Evolutionary conservation across 2,888 invertebrate genomes (phyloP).

Genomic region (Lycocerus yunnanus): DNA sequence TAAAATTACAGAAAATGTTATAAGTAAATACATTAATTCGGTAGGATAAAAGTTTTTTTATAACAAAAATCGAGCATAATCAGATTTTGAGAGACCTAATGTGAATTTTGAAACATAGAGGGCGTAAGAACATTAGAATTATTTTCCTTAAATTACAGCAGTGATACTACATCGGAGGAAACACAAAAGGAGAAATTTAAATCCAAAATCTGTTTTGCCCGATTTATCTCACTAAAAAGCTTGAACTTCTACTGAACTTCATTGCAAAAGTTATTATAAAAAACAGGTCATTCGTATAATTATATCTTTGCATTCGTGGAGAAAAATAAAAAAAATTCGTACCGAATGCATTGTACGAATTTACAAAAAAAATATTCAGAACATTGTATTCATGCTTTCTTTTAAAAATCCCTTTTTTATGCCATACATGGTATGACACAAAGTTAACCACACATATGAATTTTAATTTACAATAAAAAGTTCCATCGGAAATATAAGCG

Average conservation of each 20-base stretch:
- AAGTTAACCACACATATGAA: no score
- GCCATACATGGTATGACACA: no score
- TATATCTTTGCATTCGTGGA: not conserved
- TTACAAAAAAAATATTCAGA: not conserved
- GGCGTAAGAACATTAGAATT: no score
- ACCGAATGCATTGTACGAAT: not conserved
- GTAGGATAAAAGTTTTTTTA: not conserved
- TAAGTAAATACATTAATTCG: not conserved
- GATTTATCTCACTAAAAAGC: not conserved
- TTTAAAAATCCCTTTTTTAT: not conserved
- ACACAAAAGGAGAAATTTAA: not conserved
- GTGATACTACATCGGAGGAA: not conserved
- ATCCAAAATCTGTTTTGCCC: not conserved
- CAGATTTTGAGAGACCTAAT: no score
- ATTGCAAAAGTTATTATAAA: not conserved
- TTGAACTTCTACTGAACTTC: not conserved
- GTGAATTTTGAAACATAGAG: not conserved
- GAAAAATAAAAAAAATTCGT: not conserved
- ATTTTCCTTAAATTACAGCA: no score
- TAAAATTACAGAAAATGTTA: not conserved
- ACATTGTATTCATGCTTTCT: no score
- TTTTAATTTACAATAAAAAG: no score
- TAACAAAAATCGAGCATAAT: no score
- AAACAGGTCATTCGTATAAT: not conserved
- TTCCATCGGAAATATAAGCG: no score